Base-by-base conservation (phyloP, 2,888 invertebrate species). In the Adelognathus sp. region DNA sequence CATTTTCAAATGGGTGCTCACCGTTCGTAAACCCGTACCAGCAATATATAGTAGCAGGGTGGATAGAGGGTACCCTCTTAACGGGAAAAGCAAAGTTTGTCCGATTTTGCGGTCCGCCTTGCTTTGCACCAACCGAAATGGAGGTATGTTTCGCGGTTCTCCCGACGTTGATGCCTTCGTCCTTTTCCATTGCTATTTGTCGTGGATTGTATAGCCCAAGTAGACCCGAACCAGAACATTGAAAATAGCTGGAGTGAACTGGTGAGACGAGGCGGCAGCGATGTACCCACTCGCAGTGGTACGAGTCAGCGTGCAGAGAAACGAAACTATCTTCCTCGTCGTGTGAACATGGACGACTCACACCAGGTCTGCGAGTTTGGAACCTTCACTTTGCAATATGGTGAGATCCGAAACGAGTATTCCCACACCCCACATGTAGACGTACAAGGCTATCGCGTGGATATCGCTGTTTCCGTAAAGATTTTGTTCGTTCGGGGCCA, bases 321-420 rank as follows among this genome's bases (percentile, higher is more conserved):
- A 29, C 21, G 46, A 9, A 27, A 16, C 18, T 33, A 33, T n/a
- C 36, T 60, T 52, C 33, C 27, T 21, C 21, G 16, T 44, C 50
- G 50, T 9, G 11, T 50, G 3, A 7, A 46, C 44, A 31, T 18
- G 11, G 27, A n/a, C 21, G 46, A n/a, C 11, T 21, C 29, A 5
- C 24, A 7, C 36, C 14, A 21, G 36, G 5, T 36, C 33, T 5
- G n/a, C 31, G 16, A 67, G 31, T 67, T 36, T 36, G 9, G 24
- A 36, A 66, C 14, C 66, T n/a, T 52, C 36, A 66, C 50, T 6
- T 21, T 18, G 16, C 18, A 31, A 27, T 24, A 21, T 50, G 36
- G 66, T 50, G 21, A 39, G 11, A 71, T 64, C 60, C 50, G 52
- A 64, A 50, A 71, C 58, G 39, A 50, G 64, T 27, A 64, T 74